Evolutionary conservation across 64 coral and sea anemone genomes (phyloP), one percentile per base, ranked within the genome.

Genomic region (Montipora cactus): DNA sequence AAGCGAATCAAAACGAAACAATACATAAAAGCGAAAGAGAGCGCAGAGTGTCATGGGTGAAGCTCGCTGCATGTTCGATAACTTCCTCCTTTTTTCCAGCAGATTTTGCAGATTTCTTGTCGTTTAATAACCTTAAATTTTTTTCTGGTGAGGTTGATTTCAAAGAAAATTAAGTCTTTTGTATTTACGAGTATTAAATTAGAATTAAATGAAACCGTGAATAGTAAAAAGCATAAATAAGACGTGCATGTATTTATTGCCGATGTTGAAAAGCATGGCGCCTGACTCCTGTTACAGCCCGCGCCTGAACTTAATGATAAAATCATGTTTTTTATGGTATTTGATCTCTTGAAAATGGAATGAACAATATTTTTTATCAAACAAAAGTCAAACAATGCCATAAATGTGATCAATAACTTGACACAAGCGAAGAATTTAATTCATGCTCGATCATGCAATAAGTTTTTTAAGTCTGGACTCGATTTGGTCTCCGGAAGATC

Each of bases 361-460:
- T 86, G 82, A 86, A 72, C 66, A 86, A 22, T 86, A 71, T 72
- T 86, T 86, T 86, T 86, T 72, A 71, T 86, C 82, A 72, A 72
- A 70, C 82, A 86, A 86, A 62, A 86, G 68, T 28, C 19, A 86
- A 86, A 86, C 82, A 86, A 86, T 86, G 68, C 82, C 46, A 72
- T 86, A 46, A n/a, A 86, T 72, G 82, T 64, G 3, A 16, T 49
- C 59, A 86, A 86, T 86, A 71, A 86, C 82, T 86, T 86, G 82
- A 86, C 64, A 86, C 82, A 71, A 50, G 62, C 66, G 48, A 71
- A 86, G 82, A 86, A 86, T 86, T 72, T 86, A 86, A 86, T 86
- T 49, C 82, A 50, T 67, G 67, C 9, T 48, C 82, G 82, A 49
- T 86, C 64, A 86, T 72, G 82, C 82, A 72, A 71, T 19, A 72